Percentiles rank a stretch among this genome's conserved stretches.
Evolutionary conservation across 2,888 invertebrate genomes (phyloP).

Genomic region (Xanthorhoe designata): DNA sequence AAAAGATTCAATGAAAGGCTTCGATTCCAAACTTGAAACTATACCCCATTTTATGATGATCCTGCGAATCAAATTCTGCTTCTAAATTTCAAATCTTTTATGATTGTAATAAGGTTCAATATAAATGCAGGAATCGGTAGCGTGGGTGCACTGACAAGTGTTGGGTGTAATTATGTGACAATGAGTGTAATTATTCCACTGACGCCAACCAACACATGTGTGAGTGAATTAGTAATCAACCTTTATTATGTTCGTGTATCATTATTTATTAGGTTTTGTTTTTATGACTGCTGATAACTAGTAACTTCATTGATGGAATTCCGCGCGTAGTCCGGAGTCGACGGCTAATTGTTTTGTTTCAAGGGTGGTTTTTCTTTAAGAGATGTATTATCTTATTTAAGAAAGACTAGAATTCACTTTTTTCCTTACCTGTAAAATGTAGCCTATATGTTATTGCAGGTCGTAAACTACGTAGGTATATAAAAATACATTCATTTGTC

Average conservation of each 20-base stretch:
- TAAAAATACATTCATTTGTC: no score
- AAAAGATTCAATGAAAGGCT: conserved; percentile 6
- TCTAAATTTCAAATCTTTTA: conserved; percentile 34
- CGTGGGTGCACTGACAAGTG: conserved; percentile 79
- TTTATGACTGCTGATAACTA: conserved; percentile 38
- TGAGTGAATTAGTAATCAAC: conserved; percentile 71
- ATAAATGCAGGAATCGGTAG: conserved; percentile 48
- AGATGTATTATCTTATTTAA: background rate
- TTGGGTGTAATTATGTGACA: conserved; percentile 79
- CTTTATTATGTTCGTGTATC: conserved; percentile 60
- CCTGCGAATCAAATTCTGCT: conserved; percentile 29
- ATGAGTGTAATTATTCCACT: conserved; percentile 77
- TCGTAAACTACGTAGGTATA: no score
- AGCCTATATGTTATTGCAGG: no score
- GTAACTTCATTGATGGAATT: conserved; percentile 33
- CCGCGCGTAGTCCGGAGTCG: conserved; percentile 10
- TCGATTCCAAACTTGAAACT: conserved; percentile 26
- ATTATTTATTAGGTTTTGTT: conserved; percentile 52
- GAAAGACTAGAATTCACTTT: background rate
- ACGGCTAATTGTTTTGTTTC: conserved; percentile 11
- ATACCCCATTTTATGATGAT: conserved; percentile 36
- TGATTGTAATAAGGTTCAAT: conserved; percentile 48
- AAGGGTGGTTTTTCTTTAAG: background rate
- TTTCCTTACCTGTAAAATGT: no score
- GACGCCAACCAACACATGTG: conserved; percentile 55